A percentile compares a stretch with the other conserved stretches of the same genome.
Evolutionary conservation across 1,140 invertebrate species (phyloP).

Genomic region (Physella acuta): DNA sequence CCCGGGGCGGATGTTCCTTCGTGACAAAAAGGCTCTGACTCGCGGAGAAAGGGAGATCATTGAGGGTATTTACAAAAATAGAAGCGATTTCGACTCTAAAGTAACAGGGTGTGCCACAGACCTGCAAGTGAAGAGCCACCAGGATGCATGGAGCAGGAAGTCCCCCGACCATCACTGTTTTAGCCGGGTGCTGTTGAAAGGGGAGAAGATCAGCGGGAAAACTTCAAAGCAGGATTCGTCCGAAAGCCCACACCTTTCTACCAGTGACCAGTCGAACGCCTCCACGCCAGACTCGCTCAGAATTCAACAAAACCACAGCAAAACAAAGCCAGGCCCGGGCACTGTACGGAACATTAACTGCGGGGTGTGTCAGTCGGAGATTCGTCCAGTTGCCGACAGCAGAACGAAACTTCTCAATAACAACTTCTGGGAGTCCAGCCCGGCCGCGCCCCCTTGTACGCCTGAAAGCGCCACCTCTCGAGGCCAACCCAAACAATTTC

Average conservation of each 20-base stretch:
- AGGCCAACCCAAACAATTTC: background rate
- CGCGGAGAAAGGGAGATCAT: constrained; percentile 54
- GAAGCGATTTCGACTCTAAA: constrained; percentile 36
- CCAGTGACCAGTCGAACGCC: too few relatives aligned
- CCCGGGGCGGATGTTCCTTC: constrained; percentile 47
- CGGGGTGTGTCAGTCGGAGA: too few relatives aligned
- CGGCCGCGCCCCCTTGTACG: constrained; percentile 31
- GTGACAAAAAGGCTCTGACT: constrained; percentile 49
- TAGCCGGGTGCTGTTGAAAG: constrained; percentile 13
- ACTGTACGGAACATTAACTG: too few relatives aligned
- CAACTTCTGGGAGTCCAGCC: background rate
- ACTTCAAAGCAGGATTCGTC: constrained; percentile 9
- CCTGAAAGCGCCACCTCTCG: constrained; percentile 13
- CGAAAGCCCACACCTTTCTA: background rate
- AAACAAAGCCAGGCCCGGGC: too few relatives aligned
- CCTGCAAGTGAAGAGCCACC: constrained; percentile 40
- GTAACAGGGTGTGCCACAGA: constrained; percentile 19
- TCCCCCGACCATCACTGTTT: constrained; percentile 24
- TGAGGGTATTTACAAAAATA: constrained; percentile 49
- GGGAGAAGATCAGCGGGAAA: constrained; percentile 22
- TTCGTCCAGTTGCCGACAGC: too few relatives aligned
- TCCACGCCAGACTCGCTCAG: too few relatives aligned
- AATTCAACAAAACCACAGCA: too few relatives aligned
- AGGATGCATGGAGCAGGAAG: constrained; percentile 50
- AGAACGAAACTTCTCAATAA: too few relatives aligned